These are phyloP conservation scores for Rhegmatorhina hoffmannsi DNA, from an alignment of 2,113 vertebrate species.

Conservation along the genomic window DNA sequence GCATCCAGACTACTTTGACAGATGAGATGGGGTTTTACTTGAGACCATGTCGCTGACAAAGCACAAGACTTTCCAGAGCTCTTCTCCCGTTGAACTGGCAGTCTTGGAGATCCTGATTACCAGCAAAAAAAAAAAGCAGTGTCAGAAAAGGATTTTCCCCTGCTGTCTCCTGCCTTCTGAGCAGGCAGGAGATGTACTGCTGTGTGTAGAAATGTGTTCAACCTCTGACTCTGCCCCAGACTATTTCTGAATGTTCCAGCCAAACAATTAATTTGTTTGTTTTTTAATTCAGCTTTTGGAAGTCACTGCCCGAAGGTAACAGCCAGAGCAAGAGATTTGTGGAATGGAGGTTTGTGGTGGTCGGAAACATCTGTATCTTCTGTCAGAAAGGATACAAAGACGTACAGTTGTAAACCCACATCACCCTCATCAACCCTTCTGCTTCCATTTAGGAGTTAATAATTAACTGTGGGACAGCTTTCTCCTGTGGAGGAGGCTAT, in stretches of 20 bases:
- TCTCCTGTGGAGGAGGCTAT: neutral
- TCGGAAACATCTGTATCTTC: slow-evolving; percentile 31
- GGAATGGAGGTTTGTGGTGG: neutral
- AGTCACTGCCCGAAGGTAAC: neutral
- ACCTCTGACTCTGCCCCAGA: neutral
- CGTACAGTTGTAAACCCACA: neutral
- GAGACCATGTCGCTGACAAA: neutral
- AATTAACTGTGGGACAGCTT: neutral
- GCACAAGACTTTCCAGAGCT: slow-evolving; percentile 18
- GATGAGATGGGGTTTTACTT: neutral
- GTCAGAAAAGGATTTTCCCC: neutral
- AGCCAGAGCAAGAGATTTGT: neutral
- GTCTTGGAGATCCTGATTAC: neutral
- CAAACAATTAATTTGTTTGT: neutral
- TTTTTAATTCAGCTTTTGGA: neutral
- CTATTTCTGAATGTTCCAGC: neutral
- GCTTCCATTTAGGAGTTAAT: slow-evolving; percentile 15
- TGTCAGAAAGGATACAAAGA: neutral
- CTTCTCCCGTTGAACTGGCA: neutral
- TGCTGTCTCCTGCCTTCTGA: neutral
- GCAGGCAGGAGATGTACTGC: neutral
- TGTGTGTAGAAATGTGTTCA: neutral
- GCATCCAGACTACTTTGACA: neutral
- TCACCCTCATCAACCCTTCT: neutral
- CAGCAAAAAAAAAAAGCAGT: neutral